Evolutionary conservation across 1,140 invertebrate species (phyloP), one percentile per base, ranked within the genome.

Genomic region (Nomia melanderi): DNA sequence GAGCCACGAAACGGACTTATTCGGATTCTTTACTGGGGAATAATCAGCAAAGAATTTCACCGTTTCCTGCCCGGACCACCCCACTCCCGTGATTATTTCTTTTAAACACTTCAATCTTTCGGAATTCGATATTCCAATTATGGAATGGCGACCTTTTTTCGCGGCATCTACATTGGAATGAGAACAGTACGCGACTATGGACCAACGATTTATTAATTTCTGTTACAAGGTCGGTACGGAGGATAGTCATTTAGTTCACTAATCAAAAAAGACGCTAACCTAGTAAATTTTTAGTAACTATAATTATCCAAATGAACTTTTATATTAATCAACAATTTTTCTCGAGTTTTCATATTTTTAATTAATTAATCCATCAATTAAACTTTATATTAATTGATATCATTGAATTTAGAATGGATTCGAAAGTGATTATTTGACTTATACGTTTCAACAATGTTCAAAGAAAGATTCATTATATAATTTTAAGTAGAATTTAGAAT

Each of bases 71-170:
- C 29, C 23, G 31, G 54, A 7, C 54, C 3, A 29, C 39, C 23
- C 64, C 23, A 29, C 12, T 6, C 39, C 20, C 23, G 65, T 69
- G 65, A 76, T 76, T 76, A 76, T 76, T 76, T 76, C 73, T 76
- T 76, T 76, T 76, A 76, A 76, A 76, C 57, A 76, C 57, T 76
- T 76, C 73, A 69, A 59, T 59, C 54, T 60, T 60, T 69, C 65
- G 64, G 54, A 59, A 69, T 69, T 59, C 73, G 54, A 69, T 76
- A 76, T 50, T 59, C 65, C 54, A 60, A 69, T 76, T 76, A 76
- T 47, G 20, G 8, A 33, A 76, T 29, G 23, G 33, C 50, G 8
- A 9, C 6, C 5, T 2, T 6, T 39, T 20, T 20, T 9, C 11
- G 33, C 23, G 23, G 33, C 8, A 12, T 41, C 4, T 25, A 36